These are phyloP conservation scores for Dysidea cf. avara DNA, from an alignment of 37 sponge, comb jelly and placozoan genomes.

Conservation along the genomic window DNA sequence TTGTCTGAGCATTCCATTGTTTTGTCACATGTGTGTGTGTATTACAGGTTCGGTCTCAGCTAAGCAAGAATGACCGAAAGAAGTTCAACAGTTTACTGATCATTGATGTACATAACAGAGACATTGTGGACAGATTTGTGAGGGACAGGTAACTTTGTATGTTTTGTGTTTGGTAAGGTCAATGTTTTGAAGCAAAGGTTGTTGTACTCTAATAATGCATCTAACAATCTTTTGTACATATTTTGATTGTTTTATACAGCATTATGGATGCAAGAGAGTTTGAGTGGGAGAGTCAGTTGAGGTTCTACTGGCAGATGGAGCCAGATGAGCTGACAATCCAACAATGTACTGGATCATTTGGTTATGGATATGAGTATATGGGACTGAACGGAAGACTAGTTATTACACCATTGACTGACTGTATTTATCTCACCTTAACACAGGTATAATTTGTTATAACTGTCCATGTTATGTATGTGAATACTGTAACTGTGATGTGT, in stretches of 20 bases:
- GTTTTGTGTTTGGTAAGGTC: too few species aligned
- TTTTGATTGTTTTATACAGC: too few species aligned
- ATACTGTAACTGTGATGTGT: too few species aligned
- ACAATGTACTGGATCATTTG: constrained; percentile 96
- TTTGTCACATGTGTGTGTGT: too few species aligned
- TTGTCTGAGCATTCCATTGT: too few species aligned
- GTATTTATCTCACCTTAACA: constrained; percentile 98
- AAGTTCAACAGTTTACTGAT: constrained; percentile 98
- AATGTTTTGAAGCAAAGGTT: too few species aligned
- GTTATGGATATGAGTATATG: too few species aligned
- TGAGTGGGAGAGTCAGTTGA: constrained; percentile 99
- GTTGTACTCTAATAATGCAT: too few species aligned
- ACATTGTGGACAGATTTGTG: constrained; percentile 97
- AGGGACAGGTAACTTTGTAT: constrained; percentile 81
- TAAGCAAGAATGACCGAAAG: constrained; percentile 96
- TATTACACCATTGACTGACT: constrained; percentile 97
- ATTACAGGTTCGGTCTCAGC: constrained; percentile 90
- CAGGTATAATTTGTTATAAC: constrained; percentile 32
- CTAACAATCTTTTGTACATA: too few species aligned
- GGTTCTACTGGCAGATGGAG: constrained; percentile 98
- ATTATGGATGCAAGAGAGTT: constrained; percentile 98
- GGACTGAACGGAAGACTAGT: too few species aligned
- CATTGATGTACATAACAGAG: constrained; percentile 98
- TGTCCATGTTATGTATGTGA: too few species aligned
- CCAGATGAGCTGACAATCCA: constrained; percentile 79